Conservation (phyloP, 2,888 invertebrate species). For the Eulithis testata region DNA sequence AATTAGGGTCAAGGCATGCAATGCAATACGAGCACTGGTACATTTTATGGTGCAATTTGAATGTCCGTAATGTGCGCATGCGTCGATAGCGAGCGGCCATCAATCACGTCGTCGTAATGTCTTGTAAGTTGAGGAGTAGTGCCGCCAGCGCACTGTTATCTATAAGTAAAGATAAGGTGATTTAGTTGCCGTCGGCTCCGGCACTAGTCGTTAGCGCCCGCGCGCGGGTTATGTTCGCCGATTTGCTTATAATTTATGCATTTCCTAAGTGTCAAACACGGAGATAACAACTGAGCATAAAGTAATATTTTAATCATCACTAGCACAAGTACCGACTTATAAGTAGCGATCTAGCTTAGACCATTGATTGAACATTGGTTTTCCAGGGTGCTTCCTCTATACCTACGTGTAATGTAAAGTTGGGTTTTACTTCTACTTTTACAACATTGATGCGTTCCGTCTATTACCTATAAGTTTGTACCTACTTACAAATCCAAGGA, state of each 20-base stretch:
- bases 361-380: no score
- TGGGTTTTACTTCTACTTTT: no score
- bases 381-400: no score
- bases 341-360: no score
- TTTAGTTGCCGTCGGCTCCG: constrained; percentile 26
- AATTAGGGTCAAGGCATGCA: constrained; percentile 19
- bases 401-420: no score
- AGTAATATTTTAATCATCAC: no score
- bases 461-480: no score
- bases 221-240: constrained; percentile 10
- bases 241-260: constrained; percentile 20
- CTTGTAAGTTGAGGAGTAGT: constrained; percentile 15
- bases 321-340: no score
- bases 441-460: no score
- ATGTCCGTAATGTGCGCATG: constrained; percentile 12
- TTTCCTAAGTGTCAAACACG: no score
- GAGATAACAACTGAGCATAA: no score
- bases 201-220: constrained; percentile 16
- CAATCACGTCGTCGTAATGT: constrained; percentile 10
- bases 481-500: no score
- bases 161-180: constrained; percentile 20
- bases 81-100: constrained; percentile 7
- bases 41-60: constrained; percentile 18
- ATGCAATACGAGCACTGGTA: constrained; percentile 13
- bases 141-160: not conserved